Evolutionary conservation across 2,797 vertebrate genomes (phyloP), one percentile per base, ranked within the genome.

Genomic region (Stomatorhinus walkeri): DNA sequence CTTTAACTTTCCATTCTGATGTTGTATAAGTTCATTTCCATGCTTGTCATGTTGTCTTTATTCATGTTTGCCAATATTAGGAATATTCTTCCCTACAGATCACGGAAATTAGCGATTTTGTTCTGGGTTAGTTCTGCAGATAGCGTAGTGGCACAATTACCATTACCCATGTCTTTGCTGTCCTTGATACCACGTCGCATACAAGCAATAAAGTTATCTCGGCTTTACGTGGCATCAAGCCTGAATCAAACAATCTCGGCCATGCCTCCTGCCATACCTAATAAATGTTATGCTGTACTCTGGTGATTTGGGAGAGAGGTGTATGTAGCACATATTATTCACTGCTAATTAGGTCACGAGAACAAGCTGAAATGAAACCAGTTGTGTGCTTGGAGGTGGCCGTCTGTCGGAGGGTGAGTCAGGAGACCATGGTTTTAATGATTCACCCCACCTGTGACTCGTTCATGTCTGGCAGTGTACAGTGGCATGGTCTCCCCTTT

Each of bases 311-410:
- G 43, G 79, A 48, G 40, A 83, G 43, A 83, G 81, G 43, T 48
- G 22, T 51, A 84, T 84, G 81, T 51, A 84, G 81, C 48, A 84
- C 81, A 48, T 84, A 51, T 51, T 19, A 49, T 84, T 84, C 51
- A 49, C 48, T 51, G 48, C 81, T 84, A 79, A 79, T 79, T 79
- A 79, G 19, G 43, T 24, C n/a, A 49, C 28, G 81, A 49, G 81
- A 84, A 51, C n/a, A 46, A 49, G 81, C 81, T 83, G 40, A 46
- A 83, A 83, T 83, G 2, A 22, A 83, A 24, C 46, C n/a, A 84
- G n/a, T 48, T 51, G n/a, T 84, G 46, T 24, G 28, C 64, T 36
- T 72, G 64, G 64, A 72, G 64, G 64, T 72, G 64, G 64, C 64
- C 12, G 64, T 72, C 64, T 72, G 28, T 72, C 12, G 28, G 24